phyloP scores from a whole-genome alignment of 2,888 invertebrate species.

The Asteroscopus sphinx region DNA sequence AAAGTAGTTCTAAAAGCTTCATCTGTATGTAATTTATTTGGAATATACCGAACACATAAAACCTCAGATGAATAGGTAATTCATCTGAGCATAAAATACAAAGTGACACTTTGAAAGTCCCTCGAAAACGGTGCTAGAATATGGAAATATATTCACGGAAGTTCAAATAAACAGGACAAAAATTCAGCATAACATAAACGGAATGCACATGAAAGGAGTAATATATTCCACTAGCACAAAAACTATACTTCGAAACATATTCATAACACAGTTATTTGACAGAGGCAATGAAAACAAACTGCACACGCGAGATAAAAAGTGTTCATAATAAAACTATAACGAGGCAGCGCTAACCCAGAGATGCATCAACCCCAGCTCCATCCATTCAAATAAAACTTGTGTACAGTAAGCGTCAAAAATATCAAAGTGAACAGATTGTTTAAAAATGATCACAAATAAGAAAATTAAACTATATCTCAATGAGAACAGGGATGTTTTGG shows the following conservation, averaged over 20 bases:
- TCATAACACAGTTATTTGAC: constrained; percentile 51
- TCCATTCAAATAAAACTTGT: constrained; percentile 60
- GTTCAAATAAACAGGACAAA: constrained; percentile 12
- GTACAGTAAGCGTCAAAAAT: too few species aligned
- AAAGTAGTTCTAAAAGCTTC: too few species aligned
- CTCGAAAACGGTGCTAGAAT: neutral
- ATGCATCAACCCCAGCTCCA: constrained; percentile 38
- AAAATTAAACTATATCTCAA: too few species aligned
- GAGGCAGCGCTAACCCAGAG: constrained; percentile 33
- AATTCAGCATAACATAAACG: constrained; percentile 14
- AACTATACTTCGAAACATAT: constrained; percentile 42
- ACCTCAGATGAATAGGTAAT: too few species aligned
- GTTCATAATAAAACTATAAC: constrained; percentile 57
- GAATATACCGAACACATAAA: too few species aligned
- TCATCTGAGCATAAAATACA: too few species aligned
- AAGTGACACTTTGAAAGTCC: too few species aligned
- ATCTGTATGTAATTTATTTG: too few species aligned
- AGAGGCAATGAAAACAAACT: constrained; percentile 51
- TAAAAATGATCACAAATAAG: too few species aligned
- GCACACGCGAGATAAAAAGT: constrained; percentile 32
- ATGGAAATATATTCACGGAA: constrained; percentile 2
- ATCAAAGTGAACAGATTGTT: too few species aligned
- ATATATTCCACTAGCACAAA: constrained; percentile 43
- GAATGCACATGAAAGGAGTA: constrained; percentile 28
- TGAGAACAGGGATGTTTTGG: too few species aligned